Conservation (phyloP, 2,113 vertebrate species). For the Orthonyx spaldingii region DNA sequence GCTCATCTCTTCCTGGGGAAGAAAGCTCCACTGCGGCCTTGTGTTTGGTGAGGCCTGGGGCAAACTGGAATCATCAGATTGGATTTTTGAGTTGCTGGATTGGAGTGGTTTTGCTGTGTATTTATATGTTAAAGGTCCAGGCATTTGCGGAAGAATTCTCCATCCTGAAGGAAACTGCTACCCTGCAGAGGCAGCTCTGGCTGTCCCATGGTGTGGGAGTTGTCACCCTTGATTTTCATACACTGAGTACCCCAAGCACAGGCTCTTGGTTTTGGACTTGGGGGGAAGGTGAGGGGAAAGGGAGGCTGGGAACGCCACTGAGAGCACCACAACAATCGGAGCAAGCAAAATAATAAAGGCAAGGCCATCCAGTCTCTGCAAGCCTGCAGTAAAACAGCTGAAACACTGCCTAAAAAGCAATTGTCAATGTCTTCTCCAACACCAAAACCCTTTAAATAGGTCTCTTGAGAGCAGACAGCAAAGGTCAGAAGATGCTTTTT, state of each 20-base stretch:
- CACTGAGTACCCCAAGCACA: background rate
- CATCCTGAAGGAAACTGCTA: background rate
- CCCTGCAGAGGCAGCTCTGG: background rate
- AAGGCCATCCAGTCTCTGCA: background rate
- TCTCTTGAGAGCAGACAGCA: background rate
- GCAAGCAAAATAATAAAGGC: background rate
- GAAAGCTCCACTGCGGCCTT: background rate
- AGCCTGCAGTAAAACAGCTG: fast-evolving
- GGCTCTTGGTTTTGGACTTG: background rate
- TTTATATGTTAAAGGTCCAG: background rate
- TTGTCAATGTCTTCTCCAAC: background rate
- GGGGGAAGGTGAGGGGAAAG: background rate
- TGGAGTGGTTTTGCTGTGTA: background rate
- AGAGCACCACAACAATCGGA: background rate
- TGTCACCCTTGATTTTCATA: background rate
- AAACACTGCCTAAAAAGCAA: background rate
- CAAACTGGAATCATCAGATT: background rate
- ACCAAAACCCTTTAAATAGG: background rate
- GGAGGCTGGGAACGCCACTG: background rate
- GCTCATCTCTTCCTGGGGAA: background rate
- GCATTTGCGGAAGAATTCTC: background rate
- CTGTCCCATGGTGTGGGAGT: background rate
- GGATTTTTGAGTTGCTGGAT: background rate
- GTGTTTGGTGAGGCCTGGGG: background rate
- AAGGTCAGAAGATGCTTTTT: background rate